Percentiles rank a stretch among this genome's conserved stretches.
These are phyloP conservation scores for Passer domesticus DNA, from an alignment of 2,113 vertebrate species.

Conservation along the genomic window DNA sequence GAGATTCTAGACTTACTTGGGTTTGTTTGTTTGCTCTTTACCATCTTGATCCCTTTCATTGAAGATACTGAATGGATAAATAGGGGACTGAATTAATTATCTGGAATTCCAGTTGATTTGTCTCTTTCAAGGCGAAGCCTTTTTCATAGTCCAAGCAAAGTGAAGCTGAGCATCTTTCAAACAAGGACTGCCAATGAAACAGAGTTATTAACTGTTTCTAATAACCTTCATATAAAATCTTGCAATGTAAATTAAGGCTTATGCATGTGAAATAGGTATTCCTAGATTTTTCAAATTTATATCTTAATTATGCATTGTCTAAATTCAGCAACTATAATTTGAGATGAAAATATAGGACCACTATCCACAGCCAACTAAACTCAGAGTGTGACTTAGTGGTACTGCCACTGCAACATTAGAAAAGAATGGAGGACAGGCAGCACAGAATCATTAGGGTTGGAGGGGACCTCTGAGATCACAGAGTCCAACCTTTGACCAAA, in stretches of 20 bases:
- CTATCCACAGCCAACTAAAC: neutral
- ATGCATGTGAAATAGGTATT: neutral
- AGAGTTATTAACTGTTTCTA: neutral
- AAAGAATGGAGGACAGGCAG: neutral
- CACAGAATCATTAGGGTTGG: neutral
- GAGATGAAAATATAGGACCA: neutral
- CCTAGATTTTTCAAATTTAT: neutral
- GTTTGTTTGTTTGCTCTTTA: neutral
- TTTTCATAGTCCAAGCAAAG: neutral
- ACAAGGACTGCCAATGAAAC: neutral
- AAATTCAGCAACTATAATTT: neutral
- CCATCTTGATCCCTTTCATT: neutral
- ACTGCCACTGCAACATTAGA: neutral
- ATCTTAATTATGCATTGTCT: neutral
- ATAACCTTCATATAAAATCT: neutral
- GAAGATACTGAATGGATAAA: neutral
- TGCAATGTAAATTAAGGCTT: neutral
- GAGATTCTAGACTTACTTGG: neutral
- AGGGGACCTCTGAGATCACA: neutral
- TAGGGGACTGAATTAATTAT: neutral
- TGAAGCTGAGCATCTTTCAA: neutral
- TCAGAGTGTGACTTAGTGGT: neutral
- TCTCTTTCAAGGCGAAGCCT: neutral
- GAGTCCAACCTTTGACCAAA: neutral
- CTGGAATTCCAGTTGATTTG: neutral